Conservation (phyloP, 2,113 vertebrate species). For the Malaclemys terrapin region DNA sequence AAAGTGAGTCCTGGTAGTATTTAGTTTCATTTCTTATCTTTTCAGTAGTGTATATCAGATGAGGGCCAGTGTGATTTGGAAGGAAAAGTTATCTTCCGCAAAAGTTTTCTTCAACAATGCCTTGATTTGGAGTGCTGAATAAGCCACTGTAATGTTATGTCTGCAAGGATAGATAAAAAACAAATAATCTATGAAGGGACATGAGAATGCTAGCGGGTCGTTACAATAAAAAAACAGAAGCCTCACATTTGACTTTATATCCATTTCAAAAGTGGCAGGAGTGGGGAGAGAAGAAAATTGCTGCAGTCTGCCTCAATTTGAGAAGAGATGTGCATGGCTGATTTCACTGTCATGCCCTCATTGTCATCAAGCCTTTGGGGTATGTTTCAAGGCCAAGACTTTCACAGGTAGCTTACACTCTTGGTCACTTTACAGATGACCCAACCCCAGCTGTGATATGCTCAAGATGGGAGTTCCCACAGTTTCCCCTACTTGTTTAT, state of each 20-base stretch:
- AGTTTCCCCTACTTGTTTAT: not conserved
- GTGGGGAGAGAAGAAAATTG: not conserved
- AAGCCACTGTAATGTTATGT: conserved; percentile 88
- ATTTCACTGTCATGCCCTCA: no score
- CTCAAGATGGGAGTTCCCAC: not conserved
- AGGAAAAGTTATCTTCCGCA: conserved; percentile 49
- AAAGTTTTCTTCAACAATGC: conserved; percentile 72
- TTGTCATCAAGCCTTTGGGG: not conserved
- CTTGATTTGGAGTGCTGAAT: conserved; percentile 91
- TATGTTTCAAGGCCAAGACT: not conserved
- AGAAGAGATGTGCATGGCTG: not conserved
- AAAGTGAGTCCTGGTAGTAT: conserved; percentile 55
- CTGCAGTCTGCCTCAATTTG: not conserved
- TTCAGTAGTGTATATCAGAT: conserved; percentile 43
- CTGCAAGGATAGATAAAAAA: conserved; percentile 64
- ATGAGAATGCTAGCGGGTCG: not conserved
- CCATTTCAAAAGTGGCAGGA: not conserved
- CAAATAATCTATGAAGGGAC: not conserved
- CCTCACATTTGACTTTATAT: not conserved
- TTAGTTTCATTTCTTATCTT: conserved; percentile 49
- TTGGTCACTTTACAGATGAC: not conserved
- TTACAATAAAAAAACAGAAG: conserved; percentile 15
- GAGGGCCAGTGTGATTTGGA: conserved; percentile 41
- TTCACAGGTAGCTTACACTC: not conserved
- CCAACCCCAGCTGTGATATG: no score